A percentile compares a stretch with the other conserved stretches of the same genome.
phyloP scores from a whole-genome alignment of 2,797 vertebrate genomes.

The Poecilia velifera region DNA sequence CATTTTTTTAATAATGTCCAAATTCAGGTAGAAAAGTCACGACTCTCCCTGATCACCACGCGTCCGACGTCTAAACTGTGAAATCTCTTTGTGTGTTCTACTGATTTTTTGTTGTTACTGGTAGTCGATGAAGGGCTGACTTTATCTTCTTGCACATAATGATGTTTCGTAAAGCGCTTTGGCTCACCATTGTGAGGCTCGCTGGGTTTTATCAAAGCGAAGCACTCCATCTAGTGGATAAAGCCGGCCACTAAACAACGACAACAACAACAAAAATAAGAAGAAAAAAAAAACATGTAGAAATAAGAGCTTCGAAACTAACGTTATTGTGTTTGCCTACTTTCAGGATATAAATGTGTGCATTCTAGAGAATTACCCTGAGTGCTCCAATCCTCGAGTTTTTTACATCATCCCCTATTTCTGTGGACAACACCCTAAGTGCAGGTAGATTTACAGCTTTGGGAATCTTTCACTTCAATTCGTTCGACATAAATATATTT shows the following conservation, averaged over 20 bases:
- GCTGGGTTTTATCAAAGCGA: not conserved
- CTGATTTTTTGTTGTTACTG: not conserved
- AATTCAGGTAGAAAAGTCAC: constrained; percentile 18
- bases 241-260: too few relatives aligned
- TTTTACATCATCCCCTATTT: constrained; percentile 99
- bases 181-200: constrained; percentile 8
- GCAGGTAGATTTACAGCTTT: constrained; percentile 83
- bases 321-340: constrained; percentile 35
- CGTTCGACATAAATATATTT: not conserved
- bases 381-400: constrained; percentile 95
- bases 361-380: constrained; percentile 96
- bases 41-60: constrained; percentile 5
- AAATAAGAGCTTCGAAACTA: not conserved
- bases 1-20: constrained; percentile 27
- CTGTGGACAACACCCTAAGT: constrained; percentile 98
- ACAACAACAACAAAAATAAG: too few relatives aligned
- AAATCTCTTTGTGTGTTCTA: not conserved
- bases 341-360: constrained; percentile 96
- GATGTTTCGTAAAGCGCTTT: constrained; percentile 23
- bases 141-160: constrained; percentile 45
- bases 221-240: constrained; percentile 61
- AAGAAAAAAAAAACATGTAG: not conserved
- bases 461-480: not conserved
- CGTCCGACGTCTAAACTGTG: not conserved
- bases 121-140: constrained; percentile 23